Percentiles rank a stretch among this genome's conserved stretches.
phyloP scores from a whole-genome alignment of 2,797 vertebrate genomes.

The Sebastes matsubarae region DNA sequence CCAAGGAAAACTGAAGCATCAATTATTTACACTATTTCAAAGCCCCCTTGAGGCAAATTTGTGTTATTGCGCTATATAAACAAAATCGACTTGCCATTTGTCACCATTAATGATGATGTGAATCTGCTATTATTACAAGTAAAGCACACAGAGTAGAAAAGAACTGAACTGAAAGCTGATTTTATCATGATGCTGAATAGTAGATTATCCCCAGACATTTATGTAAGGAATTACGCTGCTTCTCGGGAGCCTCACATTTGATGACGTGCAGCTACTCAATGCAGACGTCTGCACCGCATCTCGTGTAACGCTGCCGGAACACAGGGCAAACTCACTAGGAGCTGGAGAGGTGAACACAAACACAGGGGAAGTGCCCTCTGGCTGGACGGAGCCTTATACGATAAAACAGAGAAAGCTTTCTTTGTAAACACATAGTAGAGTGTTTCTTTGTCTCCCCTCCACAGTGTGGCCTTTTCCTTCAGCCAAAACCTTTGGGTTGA shows the following conservation, averaged over 20 bases:
- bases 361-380: constrained; percentile 52
- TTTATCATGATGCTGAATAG: not conserved
- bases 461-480: constrained; percentile 71
- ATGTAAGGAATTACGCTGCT: not conserved
- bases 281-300: constrained; percentile 6
- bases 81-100: not conserved
- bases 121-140: not conserved
- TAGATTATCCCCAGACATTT: not conserved
- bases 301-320: constrained; percentile 21
- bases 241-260: constrained; percentile 13
- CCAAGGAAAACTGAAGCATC: not conserved
- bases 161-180: not conserved
- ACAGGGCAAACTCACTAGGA: constrained; percentile 36
- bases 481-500: constrained; percentile 76
- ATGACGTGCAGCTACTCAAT: not conserved
- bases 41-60: not conserved
- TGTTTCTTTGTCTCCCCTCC: constrained; percentile 67
- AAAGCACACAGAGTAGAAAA: not conserved
- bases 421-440: constrained; percentile 70
- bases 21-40: constrained; percentile 13
- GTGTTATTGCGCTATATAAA: not conserved
- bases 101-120: not conserved
- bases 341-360: constrained; percentile 71
- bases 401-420: constrained; percentile 67
- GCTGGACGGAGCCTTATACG: constrained; percentile 46